Evolutionary conservation across 2,888 invertebrate species (phyloP), one percentile per base, ranked within the genome.

Genomic region (Crepidodera aurea): DNA sequence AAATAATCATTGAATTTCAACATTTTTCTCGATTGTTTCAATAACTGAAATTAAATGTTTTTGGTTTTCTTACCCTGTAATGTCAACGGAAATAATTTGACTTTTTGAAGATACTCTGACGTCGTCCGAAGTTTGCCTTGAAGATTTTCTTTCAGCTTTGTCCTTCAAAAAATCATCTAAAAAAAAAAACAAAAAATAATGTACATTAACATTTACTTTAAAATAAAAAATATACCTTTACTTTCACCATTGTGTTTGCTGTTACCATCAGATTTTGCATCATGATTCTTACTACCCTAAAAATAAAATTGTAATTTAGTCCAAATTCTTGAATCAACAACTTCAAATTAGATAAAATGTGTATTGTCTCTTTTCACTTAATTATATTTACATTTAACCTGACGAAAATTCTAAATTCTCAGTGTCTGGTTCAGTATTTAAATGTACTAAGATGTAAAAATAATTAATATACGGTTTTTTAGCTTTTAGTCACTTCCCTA

Each of bases 231-330:
- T 3, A 55, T 73, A 80, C 80, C 79, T 79, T 79, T 80, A 18
- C 76, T 68, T 69, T 81, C 82, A 4, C 84, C 84, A 69, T 84
- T 85, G 18, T 83, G 81, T 74, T 83, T 84, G 66, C 64, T 68
- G 13, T 55, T 66, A 2, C 63, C 39, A 5, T 77, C 75, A 16
- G 25, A 72, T 64, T 75, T 74, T 15, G 68, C 59, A 39, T 75
- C 76, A 34, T 73, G 68, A 46, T 57, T 66, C 67, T 75, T 76
- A 6, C 64, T 57, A 32, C 65, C 51, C 75, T 77, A 51, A 12
- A 53, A 56, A 27, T 3, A 53, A 53, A 22, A 50, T 29, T 2
- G 15, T 16, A 12, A n/a, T n/a, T 34, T 56, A 15, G 29, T 27
- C 15, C 40, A 34, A 46, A 48, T 12, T 32, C 15, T 16, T 25